These are phyloP conservation scores for Branchellion lobata DNA, from an alignment of 2,888 invertebrate genomes.

Conservation along the genomic window DNA sequence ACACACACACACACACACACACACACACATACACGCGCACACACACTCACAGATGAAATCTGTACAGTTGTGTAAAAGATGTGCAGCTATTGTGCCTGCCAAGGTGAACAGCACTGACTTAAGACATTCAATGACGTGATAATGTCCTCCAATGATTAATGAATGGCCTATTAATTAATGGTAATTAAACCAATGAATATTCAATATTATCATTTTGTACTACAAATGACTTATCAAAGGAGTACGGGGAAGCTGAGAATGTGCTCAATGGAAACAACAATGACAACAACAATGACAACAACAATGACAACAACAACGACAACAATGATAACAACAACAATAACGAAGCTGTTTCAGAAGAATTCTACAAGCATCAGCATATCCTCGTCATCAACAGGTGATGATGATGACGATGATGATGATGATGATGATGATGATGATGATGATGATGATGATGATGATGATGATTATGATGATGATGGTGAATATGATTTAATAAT, in stretches of 20 bases:
- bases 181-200: not conserved
- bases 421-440: conserved; percentile 25
- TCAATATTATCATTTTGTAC: too few relatives aligned
- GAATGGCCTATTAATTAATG: not conserved
- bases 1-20: too few relatives aligned
- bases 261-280: too few relatives aligned
- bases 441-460: conserved; percentile 13
- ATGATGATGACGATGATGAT: conserved; percentile 6
- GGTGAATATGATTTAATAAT: too few relatives aligned
- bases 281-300: too few relatives aligned
- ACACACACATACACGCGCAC: too few relatives aligned
- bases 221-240: too few relatives aligned
- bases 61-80: not conserved
- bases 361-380: not conserved
- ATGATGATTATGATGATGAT: too few relatives aligned
- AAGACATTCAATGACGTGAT: too few relatives aligned
- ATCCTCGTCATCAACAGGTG: not conserved
- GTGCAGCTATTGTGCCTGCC: not conserved
- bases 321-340: not conserved
- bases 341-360: not conserved
- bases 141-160: not conserved
- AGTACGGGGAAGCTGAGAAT: too few relatives aligned
- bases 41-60: not conserved
- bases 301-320: not conserved
- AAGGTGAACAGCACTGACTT: not conserved